Base-by-base conservation (phyloP, 2,888 invertebrate genomes). In the Ichneumoninae sp. region DNA sequence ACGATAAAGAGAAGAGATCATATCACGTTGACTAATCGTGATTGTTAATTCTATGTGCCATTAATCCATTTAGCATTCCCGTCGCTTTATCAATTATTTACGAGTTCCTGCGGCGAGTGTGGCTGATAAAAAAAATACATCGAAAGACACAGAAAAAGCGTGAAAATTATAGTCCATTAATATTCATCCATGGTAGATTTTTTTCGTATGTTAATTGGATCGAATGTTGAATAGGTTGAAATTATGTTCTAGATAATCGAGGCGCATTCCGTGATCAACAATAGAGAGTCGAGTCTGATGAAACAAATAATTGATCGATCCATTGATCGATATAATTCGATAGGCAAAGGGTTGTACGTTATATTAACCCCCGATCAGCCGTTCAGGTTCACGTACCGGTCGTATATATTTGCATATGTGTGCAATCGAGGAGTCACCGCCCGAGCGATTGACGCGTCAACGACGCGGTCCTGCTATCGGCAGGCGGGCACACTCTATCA, bases 401-500 rank as follows among this genome's bases (percentile, higher is more conserved):
- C 50, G 22, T 70, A 10, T 7, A 30, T 26, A 60, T 60, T 26
- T 73, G 57, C 52, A 10, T n/a, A 22, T 5, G 16, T 47, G 40
- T 68, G 13, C 69, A n/a, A 30, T 47, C 26, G 36, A 52, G 71
- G 52, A 76, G 73, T 73, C 50, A 74, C 66, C 68, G n/a, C 69
- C 8, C 30, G 22, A 50, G 19, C 68, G 88, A 85, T 86, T 89
- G 88, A 88, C 89, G 86, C 63, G 89, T 86, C 83, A 87, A 90
- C 89, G 92, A 92, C 91, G 87, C 86, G 83, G 87, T 89, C 79
- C 80, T 91, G 92, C 86, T 90, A 88, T 22, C 91, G 91, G 88
- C 93, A 91, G 87, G 85, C 88, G 80, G 89, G 90, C 88, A 88
- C 90, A 90, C 90, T 91, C 90, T 88, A 89, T 92, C 92, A 92